Evolutionary conservation across 2,113 vertebrate species (phyloP), one percentile per base, ranked within the genome.

Genomic region (Casuarius casuarius): DNA sequence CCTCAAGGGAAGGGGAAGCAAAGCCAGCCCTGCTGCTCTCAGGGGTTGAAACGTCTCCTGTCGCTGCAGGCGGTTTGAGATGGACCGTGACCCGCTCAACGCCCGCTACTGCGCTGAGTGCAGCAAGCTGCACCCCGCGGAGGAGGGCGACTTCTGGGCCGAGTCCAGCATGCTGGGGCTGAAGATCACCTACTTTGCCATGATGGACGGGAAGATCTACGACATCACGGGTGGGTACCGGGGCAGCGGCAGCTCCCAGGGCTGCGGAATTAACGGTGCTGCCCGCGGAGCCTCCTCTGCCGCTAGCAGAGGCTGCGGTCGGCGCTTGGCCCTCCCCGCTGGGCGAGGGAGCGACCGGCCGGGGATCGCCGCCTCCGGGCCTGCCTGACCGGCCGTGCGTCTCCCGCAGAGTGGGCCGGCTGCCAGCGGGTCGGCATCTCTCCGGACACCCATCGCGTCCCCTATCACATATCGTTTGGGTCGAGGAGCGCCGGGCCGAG

Each of bases 61-160:
- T 28, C 7, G 2, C 67, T 35, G 26, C 96, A 99, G 99, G 98
- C 97, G 99, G 87, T 99, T 99, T n/a, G 99, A 99, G 97, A 98
- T 99, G 98, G 98, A 99, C 73, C 98, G 99, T 3, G 98, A 99
- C 73, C 98, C 99, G 7, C 89, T 97, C 4, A 98, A 95, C 46
- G 99, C 98, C 23, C 98, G 99, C 23, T 99, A 99, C 94, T 99
- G 99, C 76, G 98, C 98, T 2, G 98, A 98, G 92, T 99, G 99
- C 70, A 98, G 97, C n/a, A 97, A 95, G 63, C 97, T 98, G 93
- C 99, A 99, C 88, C 97, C 99, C 2, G 99, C 99, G 0, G 98
- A 99, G 88, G 99, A 99, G 84, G 99, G 99, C 4, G 99, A 99
- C 96, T 98, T 99, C 88, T 99, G 99, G 99, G 99, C 99, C 0